A percentile compares a stretch with the other conserved stretches of the same genome.
phyloP scores from a whole-genome alignment of 2,113 vertebrate genomes.

The Urocitellus parryii region DNA sequence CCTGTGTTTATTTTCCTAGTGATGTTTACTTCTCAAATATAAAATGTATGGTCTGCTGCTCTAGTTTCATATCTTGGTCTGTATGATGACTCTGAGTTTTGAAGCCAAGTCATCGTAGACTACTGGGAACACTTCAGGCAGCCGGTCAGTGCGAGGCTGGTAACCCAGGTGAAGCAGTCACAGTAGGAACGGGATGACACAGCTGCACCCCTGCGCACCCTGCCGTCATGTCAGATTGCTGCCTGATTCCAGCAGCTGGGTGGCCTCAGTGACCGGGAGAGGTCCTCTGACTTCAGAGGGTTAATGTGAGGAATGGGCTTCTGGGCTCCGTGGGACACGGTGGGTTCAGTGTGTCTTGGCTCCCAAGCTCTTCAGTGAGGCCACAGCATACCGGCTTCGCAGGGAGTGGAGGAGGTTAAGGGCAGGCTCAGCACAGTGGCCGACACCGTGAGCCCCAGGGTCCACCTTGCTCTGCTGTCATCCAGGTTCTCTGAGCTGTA shows the following conservation, averaged over 20 bases:
- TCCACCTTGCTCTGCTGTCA: background rate
- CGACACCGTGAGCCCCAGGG: background rate
- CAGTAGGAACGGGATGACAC: background rate
- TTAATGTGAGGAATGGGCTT: background rate
- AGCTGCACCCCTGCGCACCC: background rate
- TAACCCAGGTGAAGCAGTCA: background rate
- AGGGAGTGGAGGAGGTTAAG: background rate
- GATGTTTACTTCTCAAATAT: background rate
- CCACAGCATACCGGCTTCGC: background rate
- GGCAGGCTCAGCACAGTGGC: background rate
- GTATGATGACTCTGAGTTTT: background rate
- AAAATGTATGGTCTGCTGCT: background rate
- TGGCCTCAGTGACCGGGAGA: background rate
- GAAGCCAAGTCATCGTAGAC: background rate
- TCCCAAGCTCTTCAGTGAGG: background rate
- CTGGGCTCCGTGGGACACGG: background rate
- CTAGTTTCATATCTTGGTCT: background rate
- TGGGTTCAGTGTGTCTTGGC: background rate
- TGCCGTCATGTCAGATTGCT: background rate
- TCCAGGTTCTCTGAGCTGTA: background rate
- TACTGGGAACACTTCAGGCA: background rate
- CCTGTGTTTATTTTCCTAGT: background rate
- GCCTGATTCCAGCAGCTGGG: background rate
- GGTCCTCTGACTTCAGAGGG: background rate
- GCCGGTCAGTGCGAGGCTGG: background rate